Percentiles rank a stretch among this genome's conserved stretches.
Evolutionary conservation across 2,888 invertebrate genomes (phyloP).

Genomic region (Noctua fimbriata): DNA sequence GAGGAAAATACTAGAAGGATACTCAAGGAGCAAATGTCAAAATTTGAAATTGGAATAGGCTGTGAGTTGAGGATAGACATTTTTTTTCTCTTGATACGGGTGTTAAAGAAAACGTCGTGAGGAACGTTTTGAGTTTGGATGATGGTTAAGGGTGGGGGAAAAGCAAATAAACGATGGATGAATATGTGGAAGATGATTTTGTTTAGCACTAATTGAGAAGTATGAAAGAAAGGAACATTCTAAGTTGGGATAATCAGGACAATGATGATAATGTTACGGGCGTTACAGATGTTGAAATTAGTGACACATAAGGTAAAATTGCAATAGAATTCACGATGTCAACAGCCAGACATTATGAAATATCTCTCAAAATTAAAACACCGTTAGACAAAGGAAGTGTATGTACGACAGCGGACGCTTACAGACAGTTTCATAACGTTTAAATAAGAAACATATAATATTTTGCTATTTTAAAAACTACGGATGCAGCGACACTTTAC

Average conservation of each 20-base stretch:
- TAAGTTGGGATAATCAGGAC: neutral
- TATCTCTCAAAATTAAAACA: conserved; percentile 20
- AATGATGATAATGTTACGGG: neutral
- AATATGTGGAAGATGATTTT: neutral
- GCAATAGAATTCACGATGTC: conserved; percentile 17
- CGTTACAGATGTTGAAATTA: neutral
- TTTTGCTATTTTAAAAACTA: neutral
- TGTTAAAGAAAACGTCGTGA: neutral
- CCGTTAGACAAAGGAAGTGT: conserved; percentile 24
- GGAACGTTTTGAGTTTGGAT: neutral
- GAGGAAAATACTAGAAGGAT: neutral
- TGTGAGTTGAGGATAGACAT: neutral
- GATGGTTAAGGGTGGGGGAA: too few species aligned
- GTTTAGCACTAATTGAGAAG: neutral
- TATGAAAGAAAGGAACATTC: neutral
- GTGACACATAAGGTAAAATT: neutral
- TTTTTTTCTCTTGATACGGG: neutral
- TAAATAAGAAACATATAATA: conserved; percentile 6
- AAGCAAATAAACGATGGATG: neutral
- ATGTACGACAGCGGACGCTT: neutral
- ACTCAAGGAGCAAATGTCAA: neutral
- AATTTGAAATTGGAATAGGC: neutral
- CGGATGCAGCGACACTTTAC: conserved; percentile 33
- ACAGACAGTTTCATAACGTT: conserved; percentile 7
- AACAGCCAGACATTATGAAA: conserved; percentile 24